phyloP scores from a whole-genome alignment of 2,113 vertebrate species.

The Tachycineta bicolor region DNA sequence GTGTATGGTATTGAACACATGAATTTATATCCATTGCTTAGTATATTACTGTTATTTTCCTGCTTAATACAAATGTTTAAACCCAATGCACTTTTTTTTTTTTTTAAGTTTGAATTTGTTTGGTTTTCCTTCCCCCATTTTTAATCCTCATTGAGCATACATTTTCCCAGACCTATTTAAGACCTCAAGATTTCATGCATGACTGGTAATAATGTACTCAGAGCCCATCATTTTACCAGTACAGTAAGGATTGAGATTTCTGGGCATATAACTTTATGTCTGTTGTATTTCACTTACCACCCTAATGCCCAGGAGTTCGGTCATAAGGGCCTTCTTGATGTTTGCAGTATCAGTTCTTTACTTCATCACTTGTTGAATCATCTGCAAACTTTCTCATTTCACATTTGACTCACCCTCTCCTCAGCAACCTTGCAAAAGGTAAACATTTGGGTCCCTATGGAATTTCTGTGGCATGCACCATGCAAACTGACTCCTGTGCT shows the following conservation, averaged over 20 bases:
- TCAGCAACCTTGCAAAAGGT: background rate
- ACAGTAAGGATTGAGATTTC: background rate
- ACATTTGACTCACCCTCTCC: background rate
- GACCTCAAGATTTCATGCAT: background rate
- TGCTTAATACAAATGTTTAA: background rate
- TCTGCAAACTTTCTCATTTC: background rate
- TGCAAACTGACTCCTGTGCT: background rate
- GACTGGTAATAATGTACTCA: background rate
- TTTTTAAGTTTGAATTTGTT: background rate
- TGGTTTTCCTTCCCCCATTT: background rate
- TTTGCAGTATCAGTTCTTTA: background rate
- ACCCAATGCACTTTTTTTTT: background rate
- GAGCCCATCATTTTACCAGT: background rate
- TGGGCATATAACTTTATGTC: background rate
- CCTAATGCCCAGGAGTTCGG: background rate
- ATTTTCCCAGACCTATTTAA: background rate
- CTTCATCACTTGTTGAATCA: background rate
- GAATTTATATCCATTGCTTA: background rate
- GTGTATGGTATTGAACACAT: fast-evolving
- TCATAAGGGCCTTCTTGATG: background rate
- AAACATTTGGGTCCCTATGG: background rate
- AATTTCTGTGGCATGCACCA: background rate
- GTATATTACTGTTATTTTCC: background rate
- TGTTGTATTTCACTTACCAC: background rate
- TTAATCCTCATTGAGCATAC: background rate